These are phyloP conservation scores for Atrina japonica DNA, from an alignment of 2,888 invertebrate species.

Conservation along the genomic window DNA sequence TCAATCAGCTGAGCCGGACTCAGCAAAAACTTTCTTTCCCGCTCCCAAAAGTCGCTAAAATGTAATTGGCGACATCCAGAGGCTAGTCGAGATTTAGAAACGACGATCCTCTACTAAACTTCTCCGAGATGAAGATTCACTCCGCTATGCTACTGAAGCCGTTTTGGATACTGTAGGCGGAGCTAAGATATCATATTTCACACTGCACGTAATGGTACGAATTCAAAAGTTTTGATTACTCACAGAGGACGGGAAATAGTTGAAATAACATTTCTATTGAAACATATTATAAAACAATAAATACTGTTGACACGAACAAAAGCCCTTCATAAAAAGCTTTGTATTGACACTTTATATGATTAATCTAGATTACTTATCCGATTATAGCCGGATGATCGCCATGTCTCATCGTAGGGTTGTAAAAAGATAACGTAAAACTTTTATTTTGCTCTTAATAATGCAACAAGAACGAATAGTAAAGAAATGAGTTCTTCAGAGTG, in stretches of 20 bases:
- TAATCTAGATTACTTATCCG: too few relatives aligned
- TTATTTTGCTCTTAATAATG: too few relatives aligned
- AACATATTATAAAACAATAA: constrained; percentile 2
- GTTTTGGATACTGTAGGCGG: constrained; percentile 44
- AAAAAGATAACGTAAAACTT: too few relatives aligned
- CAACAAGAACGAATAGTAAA: too few relatives aligned
- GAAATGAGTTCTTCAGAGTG: too few relatives aligned
- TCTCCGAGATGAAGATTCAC: constrained; percentile 37
- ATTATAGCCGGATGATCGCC: too few relatives aligned
- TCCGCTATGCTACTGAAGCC: constrained; percentile 30
- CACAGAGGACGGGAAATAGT: constrained; percentile 19
- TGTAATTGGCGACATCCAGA: constrained; percentile 26
- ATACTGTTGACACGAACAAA: not conserved
- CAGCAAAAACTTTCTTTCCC: constrained; percentile 35
- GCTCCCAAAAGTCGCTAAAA: constrained; percentile 12
- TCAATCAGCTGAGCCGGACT: constrained; percentile 43
- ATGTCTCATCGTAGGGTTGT: too few relatives aligned
- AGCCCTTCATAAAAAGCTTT: too few relatives aligned
- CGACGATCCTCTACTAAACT: constrained; percentile 22
- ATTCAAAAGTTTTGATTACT: constrained; percentile 4
- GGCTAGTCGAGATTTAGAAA: constrained; percentile 22
- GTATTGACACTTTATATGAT: too few relatives aligned
- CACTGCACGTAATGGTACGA: not conserved
- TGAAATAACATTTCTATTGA: constrained; percentile 8
- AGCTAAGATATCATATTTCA: constrained; percentile 33